Evolutionary conservation across 2,113 vertebrate genomes (phyloP), one percentile per base, ranked within the genome.

Genomic region (Mobula hypostoma): DNA sequence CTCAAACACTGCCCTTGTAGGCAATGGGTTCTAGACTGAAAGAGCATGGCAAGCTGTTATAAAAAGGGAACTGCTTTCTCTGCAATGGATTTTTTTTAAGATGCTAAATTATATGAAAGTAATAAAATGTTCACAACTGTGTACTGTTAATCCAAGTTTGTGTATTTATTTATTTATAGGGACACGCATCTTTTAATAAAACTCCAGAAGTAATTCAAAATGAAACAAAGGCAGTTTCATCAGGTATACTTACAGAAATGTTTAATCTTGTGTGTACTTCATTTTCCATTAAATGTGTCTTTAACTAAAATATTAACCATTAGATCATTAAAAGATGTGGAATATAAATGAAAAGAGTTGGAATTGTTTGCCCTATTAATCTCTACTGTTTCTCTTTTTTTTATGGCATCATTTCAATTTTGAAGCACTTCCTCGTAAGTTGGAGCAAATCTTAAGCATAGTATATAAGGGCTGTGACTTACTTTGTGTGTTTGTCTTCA

Each of bases 121-220:
- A 40, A 36, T 92, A 92, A 40, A 68, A 40, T 48, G n/a, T 7
- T n/a, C 68, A 17, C 9, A 63, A 61, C 48, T 94, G 61, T 70
- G 32, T 24, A 78, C 7, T 83, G 74, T 94, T 80, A 48, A 15
- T 94, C 36, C 36, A 72, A 36, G 77, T 94, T 94, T 94, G 94
- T 94, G 94, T 87, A 11, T 74, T 94, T 32, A n/a, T 94, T 14
- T 94, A 27, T 95, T 96, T 94, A 66, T 95, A 99, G 99, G 98
- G 98, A 15, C 97, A 97, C 94, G 94, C 95, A 70, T 96, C 98
- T 85, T 96, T 99, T 94, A 98, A 98, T 94, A 95, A 97, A 95
- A 99, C 98, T 2, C 98, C 99, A 0, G 95, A 96, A 24, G 96
- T 97, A 95, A 97, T 99, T 72, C 95, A 96, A 32, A 96, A 97